Conservation (phyloP, 1,140 invertebrate species). For the Orussus abietinus region DNA sequence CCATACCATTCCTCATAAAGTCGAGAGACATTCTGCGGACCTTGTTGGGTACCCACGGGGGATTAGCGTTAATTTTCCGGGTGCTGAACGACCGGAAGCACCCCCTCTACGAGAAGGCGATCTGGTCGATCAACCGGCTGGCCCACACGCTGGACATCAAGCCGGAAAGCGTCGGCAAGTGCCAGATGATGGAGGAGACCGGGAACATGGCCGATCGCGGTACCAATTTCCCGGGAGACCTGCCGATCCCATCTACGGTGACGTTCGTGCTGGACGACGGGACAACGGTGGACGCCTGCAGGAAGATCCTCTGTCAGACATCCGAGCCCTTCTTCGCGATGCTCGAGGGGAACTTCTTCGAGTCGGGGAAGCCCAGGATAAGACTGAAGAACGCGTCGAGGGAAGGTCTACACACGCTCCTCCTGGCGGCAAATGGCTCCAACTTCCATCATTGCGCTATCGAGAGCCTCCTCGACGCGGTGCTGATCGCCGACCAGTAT, state of each 20-base stretch:
- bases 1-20: constrained; percentile 45
- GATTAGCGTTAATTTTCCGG: constrained; percentile 38
- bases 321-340: constrained; percentile 65
- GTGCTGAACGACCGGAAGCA: constrained; percentile 29
- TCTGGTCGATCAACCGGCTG: constrained; percentile 40
- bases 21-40: constrained; percentile 27
- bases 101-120: constrained; percentile 33
- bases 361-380: constrained; percentile 58
- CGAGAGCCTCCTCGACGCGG: constrained; percentile 61
- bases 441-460: constrained; percentile 51
- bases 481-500: constrained; percentile 63
- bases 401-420: constrained; percentile 54
- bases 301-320: constrained; percentile 58
- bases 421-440: constrained; percentile 52
- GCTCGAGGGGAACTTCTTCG: constrained; percentile 63
- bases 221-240: constrained; percentile 18
- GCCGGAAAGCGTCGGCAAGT: constrained; percentile 24
- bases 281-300: constrained; percentile 58
- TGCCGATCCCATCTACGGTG: constrained; percentile 41
- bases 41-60: constrained; percentile 36
- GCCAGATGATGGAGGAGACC: neutral
- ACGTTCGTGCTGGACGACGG: constrained; percentile 64
- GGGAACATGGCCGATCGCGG: constrained; percentile 1
- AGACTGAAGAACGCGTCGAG: constrained; percentile 56
- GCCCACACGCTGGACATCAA: constrained; percentile 33